phyloP scores from a whole-genome alignment of 2,797 vertebrate genomes.

The Argentina silus region DNA sequence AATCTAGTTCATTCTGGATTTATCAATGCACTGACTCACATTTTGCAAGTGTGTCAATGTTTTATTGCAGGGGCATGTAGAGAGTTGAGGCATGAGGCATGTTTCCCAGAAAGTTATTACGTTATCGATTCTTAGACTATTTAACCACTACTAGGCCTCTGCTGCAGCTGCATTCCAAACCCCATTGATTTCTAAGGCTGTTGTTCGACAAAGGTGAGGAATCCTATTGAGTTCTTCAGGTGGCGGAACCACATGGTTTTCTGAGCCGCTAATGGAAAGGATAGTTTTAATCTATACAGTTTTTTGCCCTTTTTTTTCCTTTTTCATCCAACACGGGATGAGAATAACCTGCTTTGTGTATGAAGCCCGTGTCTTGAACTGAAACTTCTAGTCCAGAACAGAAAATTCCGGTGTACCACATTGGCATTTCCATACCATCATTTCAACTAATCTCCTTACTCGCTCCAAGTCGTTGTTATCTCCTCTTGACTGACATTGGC shows the following conservation, averaged over 20 bases:
- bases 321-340: neutral
- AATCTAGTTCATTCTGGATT: neutral
- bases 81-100: slow-evolving; percentile 40
- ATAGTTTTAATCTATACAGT: slow-evolving; percentile 56
- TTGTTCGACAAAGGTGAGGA: slow-evolving; percentile 61
- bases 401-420: neutral
- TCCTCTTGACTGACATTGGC: too few species aligned
- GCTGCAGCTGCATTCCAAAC: slow-evolving; percentile 53
- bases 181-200: slow-evolving; percentile 67
- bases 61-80: slow-evolving; percentile 15
- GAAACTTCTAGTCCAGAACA: neutral
- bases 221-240: slow-evolving; percentile 64
- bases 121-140: slow-evolving; percentile 73
- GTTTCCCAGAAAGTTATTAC: slow-evolving; percentile 65
- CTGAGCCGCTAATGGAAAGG: slow-evolving; percentile 51
- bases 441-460: neutral
- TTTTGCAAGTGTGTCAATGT: slow-evolving; percentile 1
- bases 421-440: neutral
- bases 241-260: slow-evolving; percentile 48
- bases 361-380: neutral
- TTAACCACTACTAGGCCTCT: slow-evolving; percentile 67
- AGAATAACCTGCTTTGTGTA: neutral
- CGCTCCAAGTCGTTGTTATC: neutral
- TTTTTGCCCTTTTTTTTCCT: slow-evolving; percentile 30
- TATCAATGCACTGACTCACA: neutral